phyloP scores from a whole-genome alignment of 2,888 invertebrate species.

The Lumbricus terrestris region DNA sequence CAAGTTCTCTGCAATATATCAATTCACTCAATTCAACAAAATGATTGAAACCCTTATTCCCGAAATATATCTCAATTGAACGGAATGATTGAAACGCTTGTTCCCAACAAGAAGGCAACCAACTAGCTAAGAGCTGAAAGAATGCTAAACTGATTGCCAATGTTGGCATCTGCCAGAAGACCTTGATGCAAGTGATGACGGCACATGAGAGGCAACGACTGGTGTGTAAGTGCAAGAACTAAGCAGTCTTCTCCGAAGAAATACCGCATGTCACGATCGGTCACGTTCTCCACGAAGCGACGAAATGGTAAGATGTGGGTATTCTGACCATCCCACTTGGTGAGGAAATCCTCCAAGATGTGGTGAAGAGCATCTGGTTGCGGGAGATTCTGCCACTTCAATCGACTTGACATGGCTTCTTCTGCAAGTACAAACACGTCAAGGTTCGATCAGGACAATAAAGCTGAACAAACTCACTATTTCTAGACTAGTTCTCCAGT shows the following conservation, averaged over 20 bases:
- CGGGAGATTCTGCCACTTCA: constrained; percentile 45
- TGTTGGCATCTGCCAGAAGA: neutral
- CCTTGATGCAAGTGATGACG: neutral
- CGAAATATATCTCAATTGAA: neutral
- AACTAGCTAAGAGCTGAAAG: neutral
- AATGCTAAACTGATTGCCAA: neutral
- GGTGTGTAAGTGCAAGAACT: constrained; percentile 48
- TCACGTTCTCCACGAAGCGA: constrained; percentile 34
- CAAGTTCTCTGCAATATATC: neutral
- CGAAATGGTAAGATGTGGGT: constrained; percentile 59
- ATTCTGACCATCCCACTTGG: constrained; percentile 56
- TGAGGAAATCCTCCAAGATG: constrained; percentile 61
- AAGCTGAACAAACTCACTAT: neutral
- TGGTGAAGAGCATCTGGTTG: constrained; percentile 57
- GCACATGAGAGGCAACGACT: neutral
- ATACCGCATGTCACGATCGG: constrained; percentile 48
- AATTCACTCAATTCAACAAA: neutral
- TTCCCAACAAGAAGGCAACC: neutral
- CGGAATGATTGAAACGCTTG: neutral
- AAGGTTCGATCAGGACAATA: neutral
- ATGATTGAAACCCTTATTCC: neutral
- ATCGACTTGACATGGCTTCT: constrained; percentile 42
- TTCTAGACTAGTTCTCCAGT: too few relatives aligned
- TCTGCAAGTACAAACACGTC: neutral
- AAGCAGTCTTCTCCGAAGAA: constrained; percentile 55